phyloP scores from a whole-genome alignment of 2,113 vertebrate genomes.

The Malurus melanocephalus region DNA sequence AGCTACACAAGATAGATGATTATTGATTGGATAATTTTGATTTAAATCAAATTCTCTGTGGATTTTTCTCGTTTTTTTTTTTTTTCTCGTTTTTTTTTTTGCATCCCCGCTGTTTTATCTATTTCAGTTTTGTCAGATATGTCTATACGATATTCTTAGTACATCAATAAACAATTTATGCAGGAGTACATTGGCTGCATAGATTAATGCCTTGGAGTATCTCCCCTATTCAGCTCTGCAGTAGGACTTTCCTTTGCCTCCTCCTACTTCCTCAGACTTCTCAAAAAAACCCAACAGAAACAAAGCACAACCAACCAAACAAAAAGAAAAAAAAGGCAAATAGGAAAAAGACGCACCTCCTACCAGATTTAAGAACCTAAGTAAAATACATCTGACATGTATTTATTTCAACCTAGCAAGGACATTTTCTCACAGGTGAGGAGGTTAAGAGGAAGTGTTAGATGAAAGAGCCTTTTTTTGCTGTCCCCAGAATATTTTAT shows the following conservation, averaged over 20 bases:
- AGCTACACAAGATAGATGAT: not conserved
- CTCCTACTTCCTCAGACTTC: not conserved
- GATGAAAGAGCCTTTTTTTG: not conserved
- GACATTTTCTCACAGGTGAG: not conserved
- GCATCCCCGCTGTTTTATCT: not conserved
- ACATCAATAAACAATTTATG: not conserved
- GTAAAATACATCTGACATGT: not conserved
- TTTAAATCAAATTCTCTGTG: not conserved
- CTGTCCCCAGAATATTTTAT: not conserved
- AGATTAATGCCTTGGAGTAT: not conserved
- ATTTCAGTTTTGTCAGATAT: not conserved
- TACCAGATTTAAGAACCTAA: not conserved
- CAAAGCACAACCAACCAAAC: fast-evolving
- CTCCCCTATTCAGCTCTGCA: not conserved
- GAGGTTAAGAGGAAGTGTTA: not conserved
- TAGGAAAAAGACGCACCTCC: not conserved
- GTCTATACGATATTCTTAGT: not conserved
- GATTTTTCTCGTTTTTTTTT: no score
- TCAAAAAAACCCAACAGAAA: not conserved
- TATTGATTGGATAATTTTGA: not conserved
- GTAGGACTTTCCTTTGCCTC: not conserved
- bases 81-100: constrained; percentile 25
- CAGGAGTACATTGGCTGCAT: not conserved
- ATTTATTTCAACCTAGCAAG: not conserved
- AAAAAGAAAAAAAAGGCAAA: not conserved